Base-by-base conservation (phyloP, 2,113 vertebrate species). In the Desmodus rotundus region DNA sequence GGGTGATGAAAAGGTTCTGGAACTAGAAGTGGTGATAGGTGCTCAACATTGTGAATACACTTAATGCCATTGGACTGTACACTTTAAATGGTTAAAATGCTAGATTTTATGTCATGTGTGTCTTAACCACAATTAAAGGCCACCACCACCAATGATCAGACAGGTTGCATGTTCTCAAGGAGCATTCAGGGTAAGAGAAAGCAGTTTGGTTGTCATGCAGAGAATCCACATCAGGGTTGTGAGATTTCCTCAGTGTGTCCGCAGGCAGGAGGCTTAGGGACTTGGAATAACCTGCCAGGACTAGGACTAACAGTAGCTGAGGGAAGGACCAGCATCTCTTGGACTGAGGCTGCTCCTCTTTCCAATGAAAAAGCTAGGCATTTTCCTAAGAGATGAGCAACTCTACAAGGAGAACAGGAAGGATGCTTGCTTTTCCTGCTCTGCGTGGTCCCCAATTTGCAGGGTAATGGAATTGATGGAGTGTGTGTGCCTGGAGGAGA, bases 321-420 rank as follows among this genome's bases (percentile, higher is more conserved):
- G 47, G 13, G 54, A 36, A 47, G 50, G 7, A 16, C 17, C 54
- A 15, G n/a, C 6, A 10, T 50, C 38, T 74, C 9, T 17, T 33
- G 52, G 45, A 33, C 26, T 24, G 6, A 20, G 68, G 16, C 11
- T 33, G 7, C 1, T n/a, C 0, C 6, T 7, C 14, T 91, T 12
- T 52, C 8, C 2, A 13, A 31, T 47, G 43, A n/a, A 33, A 82
- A 82, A 74, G 11, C 41, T 52, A 16, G 78, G 77, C 26, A 22
- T 68, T 89, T 76, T 89, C 88, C 61, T 78, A 73, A 90, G 91
- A 65, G 90, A 52, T 28, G 43, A 96, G 87, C 90, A 93, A 67
- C 78, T 94, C 90, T 70, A n/a, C 41, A 28, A 68, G 38, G 73
- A 33, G 36, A 91, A 72, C 1, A 83, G 3, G 76, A 20, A 54